Evolutionary conservation across 2,113 vertebrate genomes (phyloP).

Genomic region (Odobenus rosmarus): DNA sequence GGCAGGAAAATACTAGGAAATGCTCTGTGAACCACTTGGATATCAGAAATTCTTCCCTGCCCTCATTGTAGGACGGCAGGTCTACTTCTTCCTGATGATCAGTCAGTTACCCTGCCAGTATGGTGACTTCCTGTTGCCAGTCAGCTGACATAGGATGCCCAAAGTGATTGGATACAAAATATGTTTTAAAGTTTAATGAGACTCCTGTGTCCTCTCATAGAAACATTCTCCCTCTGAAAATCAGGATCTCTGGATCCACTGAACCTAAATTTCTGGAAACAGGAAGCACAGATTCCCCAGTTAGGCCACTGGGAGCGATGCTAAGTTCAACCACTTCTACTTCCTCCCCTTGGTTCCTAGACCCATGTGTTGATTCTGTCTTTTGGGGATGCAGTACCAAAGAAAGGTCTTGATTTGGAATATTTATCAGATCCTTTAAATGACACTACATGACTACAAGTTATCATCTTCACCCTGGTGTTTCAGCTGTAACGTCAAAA

Average conservation of each 20-base stretch:
- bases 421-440: not conserved
- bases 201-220: not conserved
- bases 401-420: not conserved
- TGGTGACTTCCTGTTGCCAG: not conserved
- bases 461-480: not conserved
- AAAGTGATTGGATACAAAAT: not conserved
- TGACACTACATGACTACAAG: not conserved
- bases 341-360: not conserved
- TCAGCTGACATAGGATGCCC: not conserved
- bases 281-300: not conserved
- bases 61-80: too few relatives aligned
- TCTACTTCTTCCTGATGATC: not conserved
- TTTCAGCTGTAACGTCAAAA: not conserved
- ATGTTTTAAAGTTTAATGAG: not conserved
- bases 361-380: not conserved
- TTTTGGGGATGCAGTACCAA: rapidly evolving
- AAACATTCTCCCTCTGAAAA: not conserved
- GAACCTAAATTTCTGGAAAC: not conserved
- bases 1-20: not conserved
- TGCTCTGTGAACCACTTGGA: rapidly evolving
- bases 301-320: not conserved
- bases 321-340: not conserved
- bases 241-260: not conserved
- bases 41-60: not conserved
- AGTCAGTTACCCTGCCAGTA: not conserved